These are phyloP conservation scores for Meganola albula DNA, from an alignment of 2,888 invertebrate species.

Conservation along the genomic window DNA sequence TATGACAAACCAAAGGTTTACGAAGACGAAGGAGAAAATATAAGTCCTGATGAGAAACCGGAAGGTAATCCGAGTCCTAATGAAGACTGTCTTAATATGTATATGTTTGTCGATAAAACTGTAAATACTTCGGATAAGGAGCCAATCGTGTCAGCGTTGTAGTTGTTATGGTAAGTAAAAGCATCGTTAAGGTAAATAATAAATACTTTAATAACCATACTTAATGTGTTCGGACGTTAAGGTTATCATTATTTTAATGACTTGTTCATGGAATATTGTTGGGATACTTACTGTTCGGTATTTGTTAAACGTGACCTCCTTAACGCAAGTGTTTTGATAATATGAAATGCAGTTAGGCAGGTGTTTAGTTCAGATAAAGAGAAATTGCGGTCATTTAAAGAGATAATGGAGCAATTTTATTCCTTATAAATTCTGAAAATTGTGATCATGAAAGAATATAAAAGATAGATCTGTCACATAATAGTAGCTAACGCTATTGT, in stretches of 20 bases:
- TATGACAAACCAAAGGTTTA: slow-evolving; percentile 54
- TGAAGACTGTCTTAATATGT: slow-evolving; percentile 71
- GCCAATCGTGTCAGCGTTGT: slow-evolving; percentile 67
- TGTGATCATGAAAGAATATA: too few species aligned
- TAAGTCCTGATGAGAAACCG: slow-evolving; percentile 69
- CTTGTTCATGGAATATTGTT: not conserved
- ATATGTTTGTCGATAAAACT: slow-evolving; percentile 70
- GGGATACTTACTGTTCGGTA: too few species aligned
- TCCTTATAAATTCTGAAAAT: too few species aligned
- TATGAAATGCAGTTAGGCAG: too few species aligned
- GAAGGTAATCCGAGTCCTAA: slow-evolving; percentile 61
- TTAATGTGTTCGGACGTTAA: slow-evolving; percentile 5
- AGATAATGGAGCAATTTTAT: too few species aligned
- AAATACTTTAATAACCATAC: not conserved
- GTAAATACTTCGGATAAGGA: slow-evolving; percentile 62
- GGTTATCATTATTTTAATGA: not conserved
- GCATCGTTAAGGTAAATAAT: slow-evolving; percentile 10
- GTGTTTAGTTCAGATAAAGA: too few species aligned
- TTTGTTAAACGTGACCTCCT: too few species aligned
- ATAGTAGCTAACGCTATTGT: too few species aligned
- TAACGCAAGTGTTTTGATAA: too few species aligned
- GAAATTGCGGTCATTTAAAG: too few species aligned
- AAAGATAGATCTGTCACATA: too few species aligned
- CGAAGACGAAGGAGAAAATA: slow-evolving; percentile 49
- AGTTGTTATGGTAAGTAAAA: slow-evolving; percentile 49